Base-by-base conservation (phyloP, 2,888 invertebrate species). In the Macaria notata region DNA sequence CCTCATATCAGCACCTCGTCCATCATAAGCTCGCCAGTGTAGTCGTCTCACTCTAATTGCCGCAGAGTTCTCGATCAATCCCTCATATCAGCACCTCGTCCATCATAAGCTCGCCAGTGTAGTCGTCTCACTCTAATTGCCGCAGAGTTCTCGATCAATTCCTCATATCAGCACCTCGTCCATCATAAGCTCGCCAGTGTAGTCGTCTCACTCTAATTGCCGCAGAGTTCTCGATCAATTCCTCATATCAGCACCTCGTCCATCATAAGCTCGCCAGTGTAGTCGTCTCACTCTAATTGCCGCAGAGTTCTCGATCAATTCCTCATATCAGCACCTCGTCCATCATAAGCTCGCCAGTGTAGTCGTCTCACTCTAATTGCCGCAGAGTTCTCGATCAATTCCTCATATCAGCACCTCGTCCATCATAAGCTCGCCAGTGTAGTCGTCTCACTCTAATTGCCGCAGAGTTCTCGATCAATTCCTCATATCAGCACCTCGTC, bases 41-140 rank as follows among this genome's bases (percentile, higher is more conserved):
- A 60, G 75, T 64, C 62, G 66, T 83, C 81, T 81, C 83, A 86
- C 79, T 86, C 85, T 78, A 83, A 79, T 86, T 86, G 76, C 78
- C n/a, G n/a, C n/a, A n/a, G n/a, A n/a, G n/a, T n/a, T n/a, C n/a
- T 19, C 19, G 58, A 36, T 36, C 33, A 36, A 1, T 6, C 4
- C 7, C 33, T 6, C 33, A 36, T 7, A 36, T 44, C 52, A 62
- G 62, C 65, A 68, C 50, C 56, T 52, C 56, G 61, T 67, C 69
- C 54, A 65, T 61, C 63, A 50, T 49, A 38, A 8, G 39, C 33
- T 54, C 46, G 55, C 57, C 54, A 58, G 73, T 75, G 71, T 66
- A 60, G 75, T 64, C 62, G 66, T 83, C 81, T 81, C 83, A 86
- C 79, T 86, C 85, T 78, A 83, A 79, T 86, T 86, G 76, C 78